These are phyloP conservation scores for Cantharis nigra DNA, from an alignment of 2,888 invertebrate species.

Conservation along the genomic window DNA sequence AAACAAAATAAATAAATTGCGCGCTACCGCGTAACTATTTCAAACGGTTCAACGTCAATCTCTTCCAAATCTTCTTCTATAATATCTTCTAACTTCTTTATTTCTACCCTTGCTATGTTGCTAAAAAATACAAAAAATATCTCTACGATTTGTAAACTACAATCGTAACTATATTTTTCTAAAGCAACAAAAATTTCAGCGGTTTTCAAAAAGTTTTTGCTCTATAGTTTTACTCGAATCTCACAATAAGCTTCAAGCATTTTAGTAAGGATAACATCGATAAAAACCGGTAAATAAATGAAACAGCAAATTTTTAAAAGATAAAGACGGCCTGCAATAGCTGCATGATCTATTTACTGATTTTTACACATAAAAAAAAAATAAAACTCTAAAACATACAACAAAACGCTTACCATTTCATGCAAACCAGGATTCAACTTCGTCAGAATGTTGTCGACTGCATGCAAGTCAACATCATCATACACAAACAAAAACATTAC, in stretches of 20 bases:
- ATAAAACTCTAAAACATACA: neutral
- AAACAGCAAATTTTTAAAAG: neutral
- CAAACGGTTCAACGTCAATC: conserved; percentile 38
- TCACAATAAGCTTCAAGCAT: neutral
- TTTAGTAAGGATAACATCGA: neutral
- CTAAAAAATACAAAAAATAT: conserved; percentile 45
- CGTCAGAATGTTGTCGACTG: conserved; percentile 48
- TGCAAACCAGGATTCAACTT: conserved; percentile 51
- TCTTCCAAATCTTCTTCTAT: conserved; percentile 53
- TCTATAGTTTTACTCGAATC: neutral
- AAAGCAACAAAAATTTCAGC: neutral
- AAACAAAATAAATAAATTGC: conserved; percentile 17
- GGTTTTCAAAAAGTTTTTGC: conserved; percentile 8
- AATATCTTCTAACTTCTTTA: conserved; percentile 51
- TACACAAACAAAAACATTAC: conserved; percentile 2
- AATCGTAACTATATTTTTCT: neutral
- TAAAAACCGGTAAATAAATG: neutral
- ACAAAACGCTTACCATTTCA: conserved; percentile 41
- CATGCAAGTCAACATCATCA: conserved; percentile 34
- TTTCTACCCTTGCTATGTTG: conserved; percentile 50
- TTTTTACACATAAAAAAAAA: neutral
- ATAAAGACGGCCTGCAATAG: no score
- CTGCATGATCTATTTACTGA: neutral
- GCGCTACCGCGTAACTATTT: conserved; percentile 23
- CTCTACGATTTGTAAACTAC: neutral